A percentile compares a stretch with the other conserved stretches of the same genome.
phyloP scores from a whole-genome alignment of 1,140 invertebrate genomes.

The Tetragonula clypearis region DNA sequence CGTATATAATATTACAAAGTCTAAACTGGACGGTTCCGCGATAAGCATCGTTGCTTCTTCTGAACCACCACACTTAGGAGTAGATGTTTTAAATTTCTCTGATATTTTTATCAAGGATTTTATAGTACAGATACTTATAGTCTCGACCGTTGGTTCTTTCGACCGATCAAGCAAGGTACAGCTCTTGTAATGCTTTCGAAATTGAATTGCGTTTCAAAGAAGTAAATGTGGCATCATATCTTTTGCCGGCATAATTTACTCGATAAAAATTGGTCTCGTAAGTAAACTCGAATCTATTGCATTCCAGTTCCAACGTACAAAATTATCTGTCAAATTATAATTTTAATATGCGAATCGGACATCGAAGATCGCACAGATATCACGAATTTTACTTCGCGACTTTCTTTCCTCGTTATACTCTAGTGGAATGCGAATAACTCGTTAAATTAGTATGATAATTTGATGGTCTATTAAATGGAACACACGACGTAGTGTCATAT shows the following conservation, averaged over 20 bases:
- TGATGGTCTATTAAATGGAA: neutral
- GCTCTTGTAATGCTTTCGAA: neutral
- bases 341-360: neutral
- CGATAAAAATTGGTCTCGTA: neutral
- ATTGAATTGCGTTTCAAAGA: neutral
- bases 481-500: neutral
- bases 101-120: conserved; percentile 3
- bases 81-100: conserved; percentile 22
- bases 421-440: neutral
- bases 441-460: neutral
- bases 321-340: neutral
- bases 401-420: neutral
- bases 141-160: too few relatives aligned
- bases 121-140: neutral
- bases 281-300: too few relatives aligned
- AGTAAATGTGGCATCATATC: neutral
- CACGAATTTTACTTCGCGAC: neutral
- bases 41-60: conserved; percentile 30
- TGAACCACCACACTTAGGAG: neutral
- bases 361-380: neutral
- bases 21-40: conserved; percentile 28
- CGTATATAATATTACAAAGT: conserved; percentile 52
- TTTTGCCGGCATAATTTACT: neutral
- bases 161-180: neutral
- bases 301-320: neutral